Evolutionary conservation across 2,797 vertebrate genomes (phyloP).

Genomic region (Chaetodon trifasciatus): DNA sequence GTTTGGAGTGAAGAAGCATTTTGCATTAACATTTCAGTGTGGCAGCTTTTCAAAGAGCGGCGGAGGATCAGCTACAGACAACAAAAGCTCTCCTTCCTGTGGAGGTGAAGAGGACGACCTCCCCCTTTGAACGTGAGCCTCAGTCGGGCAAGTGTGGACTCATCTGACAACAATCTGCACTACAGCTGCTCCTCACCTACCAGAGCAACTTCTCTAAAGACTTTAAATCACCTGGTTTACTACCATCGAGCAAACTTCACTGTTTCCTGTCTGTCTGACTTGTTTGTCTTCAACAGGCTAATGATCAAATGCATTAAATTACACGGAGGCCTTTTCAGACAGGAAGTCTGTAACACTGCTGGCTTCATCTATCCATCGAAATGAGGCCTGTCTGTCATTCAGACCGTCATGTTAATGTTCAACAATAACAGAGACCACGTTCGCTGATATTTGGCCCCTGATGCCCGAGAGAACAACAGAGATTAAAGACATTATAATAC

Average conservation of each 20-base stretch:
- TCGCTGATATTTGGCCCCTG: too few relatives aligned
- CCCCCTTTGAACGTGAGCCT: conserved; percentile 10
- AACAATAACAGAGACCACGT: too few relatives aligned
- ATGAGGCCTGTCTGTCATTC: too few relatives aligned
- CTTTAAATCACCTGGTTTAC: neutral
- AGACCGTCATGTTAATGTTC: too few relatives aligned
- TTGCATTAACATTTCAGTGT: conserved; percentile 18
- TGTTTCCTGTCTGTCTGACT: too few relatives aligned
- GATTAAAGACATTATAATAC: too few relatives aligned
- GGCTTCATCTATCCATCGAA: too few relatives aligned
- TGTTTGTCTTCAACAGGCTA: too few relatives aligned
- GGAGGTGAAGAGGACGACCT: conserved; percentile 34
- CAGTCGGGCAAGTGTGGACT: conserved; percentile 37
- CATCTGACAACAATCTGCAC: conserved; percentile 19
- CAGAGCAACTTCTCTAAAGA: neutral
- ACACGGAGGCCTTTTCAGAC: too few relatives aligned
- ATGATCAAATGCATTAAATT: too few relatives aligned
- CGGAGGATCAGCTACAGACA: conserved; percentile 30
- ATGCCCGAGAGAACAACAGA: too few relatives aligned
- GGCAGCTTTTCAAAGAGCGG: conserved; percentile 26
- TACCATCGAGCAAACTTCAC: neutral
- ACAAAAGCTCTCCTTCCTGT: conserved; percentile 57
- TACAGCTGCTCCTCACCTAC: neutral
- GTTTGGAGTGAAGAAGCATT: neutral
- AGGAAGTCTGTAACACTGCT: too few relatives aligned